Percentiles rank a stretch among this genome's conserved stretches.
Conservation (phyloP, 2,888 invertebrate genomes). For the Neria commutata region DNA sequence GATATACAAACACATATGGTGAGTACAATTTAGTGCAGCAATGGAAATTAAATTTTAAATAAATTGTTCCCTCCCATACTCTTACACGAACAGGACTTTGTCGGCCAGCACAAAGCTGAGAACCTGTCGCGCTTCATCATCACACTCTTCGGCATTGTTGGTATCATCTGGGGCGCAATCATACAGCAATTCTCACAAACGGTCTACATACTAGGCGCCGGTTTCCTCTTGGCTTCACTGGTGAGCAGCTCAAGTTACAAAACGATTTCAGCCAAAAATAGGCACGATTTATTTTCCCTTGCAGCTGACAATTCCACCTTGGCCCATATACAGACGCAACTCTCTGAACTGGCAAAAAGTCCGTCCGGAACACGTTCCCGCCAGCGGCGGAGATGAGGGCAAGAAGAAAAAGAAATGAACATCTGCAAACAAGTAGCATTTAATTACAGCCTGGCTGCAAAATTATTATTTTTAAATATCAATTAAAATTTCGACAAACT, state of each 20-base stretch:
- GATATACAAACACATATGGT: conserved; percentile 63
- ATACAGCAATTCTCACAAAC: conserved; percentile 96
- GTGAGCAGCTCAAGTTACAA: conserved; percentile 62
- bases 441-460: neutral
- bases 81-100: conserved; percentile 73
- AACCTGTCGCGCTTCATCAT: conserved; percentile 88
- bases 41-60: neutral
- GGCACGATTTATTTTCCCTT: conserved; percentile 5
- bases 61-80: neutral
- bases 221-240: conserved; percentile 84
- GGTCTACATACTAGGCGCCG: conserved; percentile 89
- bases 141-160: conserved; percentile 87
- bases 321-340: conserved; percentile 91
- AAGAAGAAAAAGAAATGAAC: conserved; percentile 65
- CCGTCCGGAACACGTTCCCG: conserved; percentile 58
- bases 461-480: neutral
- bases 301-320: conserved; percentile 89
- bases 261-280: neutral
- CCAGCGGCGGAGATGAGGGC: conserved; percentile 48
- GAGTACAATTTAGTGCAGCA: conserved; percentile 16
- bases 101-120: conserved; percentile 89
- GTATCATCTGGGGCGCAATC: conserved; percentile 89
- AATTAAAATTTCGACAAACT: no score
- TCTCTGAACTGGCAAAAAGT: conserved; percentile 90
- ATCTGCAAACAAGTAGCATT: neutral